Percentiles rank a stretch among this genome's conserved stretches.
These are phyloP conservation scores for Margarornis squamiger DNA, from an alignment of 2,797 vertebrate species.

Conservation along the genomic window DNA sequence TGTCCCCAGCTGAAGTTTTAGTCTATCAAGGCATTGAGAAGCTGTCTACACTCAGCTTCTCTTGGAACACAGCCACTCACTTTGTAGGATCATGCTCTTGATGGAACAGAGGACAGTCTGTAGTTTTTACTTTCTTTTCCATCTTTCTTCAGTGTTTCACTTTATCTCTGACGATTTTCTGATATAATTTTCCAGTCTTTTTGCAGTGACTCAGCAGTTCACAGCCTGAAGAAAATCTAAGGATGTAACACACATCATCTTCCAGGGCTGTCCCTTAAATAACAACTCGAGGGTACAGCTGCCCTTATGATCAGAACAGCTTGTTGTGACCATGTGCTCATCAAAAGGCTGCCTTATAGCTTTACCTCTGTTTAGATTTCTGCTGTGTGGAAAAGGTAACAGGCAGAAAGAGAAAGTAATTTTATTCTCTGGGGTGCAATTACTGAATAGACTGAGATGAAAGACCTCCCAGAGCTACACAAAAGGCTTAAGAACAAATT, in stretches of 20 bases:
- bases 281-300: not conserved
- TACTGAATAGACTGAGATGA: not conserved
- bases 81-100: not conserved
- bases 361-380: not conserved
- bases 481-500: not conserved
- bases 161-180: not conserved
- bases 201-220: not conserved
- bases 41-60: not conserved
- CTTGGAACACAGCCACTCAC: not conserved
- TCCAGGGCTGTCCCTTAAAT: not conserved
- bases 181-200: not conserved
- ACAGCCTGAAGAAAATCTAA: not conserved
- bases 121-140: not conserved
- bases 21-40: not conserved
- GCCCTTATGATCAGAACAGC: not conserved
- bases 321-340: not conserved
- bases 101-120: not conserved
- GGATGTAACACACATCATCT: not conserved
- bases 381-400: not conserved
- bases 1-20: not conserved
- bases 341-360: not conserved
- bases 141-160: not conserved
- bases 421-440: not conserved
- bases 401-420: not conserved
- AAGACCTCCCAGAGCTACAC: not conserved